Percentiles rank a stretch among this genome's conserved stretches.
Conservation (phyloP, 2,888 invertebrate genomes). For the Glaucopsyche alexis region DNA sequence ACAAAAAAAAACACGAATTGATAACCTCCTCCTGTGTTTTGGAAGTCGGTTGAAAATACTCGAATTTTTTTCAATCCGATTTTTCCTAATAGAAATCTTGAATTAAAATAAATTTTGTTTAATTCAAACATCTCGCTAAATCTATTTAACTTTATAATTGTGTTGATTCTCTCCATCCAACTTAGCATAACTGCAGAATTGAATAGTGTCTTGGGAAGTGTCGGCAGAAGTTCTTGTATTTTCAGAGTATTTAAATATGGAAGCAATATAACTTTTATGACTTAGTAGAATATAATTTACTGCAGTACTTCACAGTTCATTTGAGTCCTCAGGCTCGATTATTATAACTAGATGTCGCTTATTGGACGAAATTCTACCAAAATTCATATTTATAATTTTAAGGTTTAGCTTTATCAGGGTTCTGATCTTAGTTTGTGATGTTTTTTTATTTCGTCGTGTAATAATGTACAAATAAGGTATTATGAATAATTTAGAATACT, state of each 20-base stretch:
- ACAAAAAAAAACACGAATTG: too few relatives aligned
- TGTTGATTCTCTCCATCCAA: slow-evolving; percentile 17
- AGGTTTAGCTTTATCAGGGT: too few relatives aligned
- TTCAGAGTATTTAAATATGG: slow-evolving; percentile 3
- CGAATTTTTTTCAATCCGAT: background rate
- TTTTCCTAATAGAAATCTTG: background rate
- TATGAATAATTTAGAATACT: too few relatives aligned
- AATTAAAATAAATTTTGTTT: slow-evolving; percentile 4
- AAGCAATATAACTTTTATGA: slow-evolving; percentile 10
- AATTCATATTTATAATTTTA: too few relatives aligned
- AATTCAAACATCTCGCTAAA: slow-evolving; percentile 16
- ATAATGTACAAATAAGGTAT: too few relatives aligned
- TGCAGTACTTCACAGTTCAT: background rate
- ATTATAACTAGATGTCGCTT: too few relatives aligned
- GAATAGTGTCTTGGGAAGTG: slow-evolving; percentile 12
- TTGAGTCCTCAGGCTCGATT: too few relatives aligned
- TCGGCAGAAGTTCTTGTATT: slow-evolving; percentile 14
- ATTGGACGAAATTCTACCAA: too few relatives aligned
- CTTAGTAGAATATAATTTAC: background rate
- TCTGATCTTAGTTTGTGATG: too few relatives aligned
- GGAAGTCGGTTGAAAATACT: too few relatives aligned
- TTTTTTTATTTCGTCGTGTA: too few relatives aligned
- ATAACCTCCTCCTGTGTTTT: too few relatives aligned
- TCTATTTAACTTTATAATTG: slow-evolving; percentile 22
- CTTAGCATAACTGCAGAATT: slow-evolving; percentile 16